phyloP scores from a whole-genome alignment of 2,797 vertebrate species.

The Euphonia xanthogaster region DNA sequence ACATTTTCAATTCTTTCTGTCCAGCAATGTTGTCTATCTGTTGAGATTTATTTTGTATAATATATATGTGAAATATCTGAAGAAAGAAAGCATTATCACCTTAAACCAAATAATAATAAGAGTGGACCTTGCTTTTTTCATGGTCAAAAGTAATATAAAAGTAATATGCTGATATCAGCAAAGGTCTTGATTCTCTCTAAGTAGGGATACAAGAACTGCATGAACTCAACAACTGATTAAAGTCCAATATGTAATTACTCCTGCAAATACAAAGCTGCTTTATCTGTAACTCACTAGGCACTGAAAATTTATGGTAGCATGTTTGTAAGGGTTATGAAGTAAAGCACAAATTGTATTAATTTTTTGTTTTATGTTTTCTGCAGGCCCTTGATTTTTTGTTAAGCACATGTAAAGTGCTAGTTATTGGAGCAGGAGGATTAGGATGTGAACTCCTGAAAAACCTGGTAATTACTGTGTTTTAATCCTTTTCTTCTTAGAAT shows the following conservation, averaged over 20 bases:
- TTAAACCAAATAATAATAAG: background rate
- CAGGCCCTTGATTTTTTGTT: conserved; percentile 94
- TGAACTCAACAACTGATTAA: background rate
- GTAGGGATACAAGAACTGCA: background rate
- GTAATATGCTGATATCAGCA: background rate
- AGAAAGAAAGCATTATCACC: background rate
- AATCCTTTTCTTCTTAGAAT: background rate
- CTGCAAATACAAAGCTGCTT: background rate
- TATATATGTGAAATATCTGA: background rate
- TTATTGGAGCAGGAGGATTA: conserved; percentile 95
- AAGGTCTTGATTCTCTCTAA: background rate
- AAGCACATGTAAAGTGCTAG: conserved; percentile 94
- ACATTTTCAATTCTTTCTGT: background rate
- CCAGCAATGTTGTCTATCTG: background rate
- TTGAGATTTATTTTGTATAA: background rate
- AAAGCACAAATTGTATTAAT: conserved; percentile 36
- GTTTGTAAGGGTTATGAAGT: background rate
- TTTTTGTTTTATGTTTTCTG: conserved; percentile 60
- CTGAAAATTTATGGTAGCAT: background rate
- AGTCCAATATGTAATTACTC: background rate
- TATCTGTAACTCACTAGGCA: background rate
- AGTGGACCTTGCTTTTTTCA: background rate
- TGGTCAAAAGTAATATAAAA: background rate
- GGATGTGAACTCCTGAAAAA: conserved; percentile 98
- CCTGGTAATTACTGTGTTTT: conserved; percentile 82